phyloP scores from a whole-genome alignment of 2,797 vertebrate genomes.

The Capromys pilorides region DNA sequence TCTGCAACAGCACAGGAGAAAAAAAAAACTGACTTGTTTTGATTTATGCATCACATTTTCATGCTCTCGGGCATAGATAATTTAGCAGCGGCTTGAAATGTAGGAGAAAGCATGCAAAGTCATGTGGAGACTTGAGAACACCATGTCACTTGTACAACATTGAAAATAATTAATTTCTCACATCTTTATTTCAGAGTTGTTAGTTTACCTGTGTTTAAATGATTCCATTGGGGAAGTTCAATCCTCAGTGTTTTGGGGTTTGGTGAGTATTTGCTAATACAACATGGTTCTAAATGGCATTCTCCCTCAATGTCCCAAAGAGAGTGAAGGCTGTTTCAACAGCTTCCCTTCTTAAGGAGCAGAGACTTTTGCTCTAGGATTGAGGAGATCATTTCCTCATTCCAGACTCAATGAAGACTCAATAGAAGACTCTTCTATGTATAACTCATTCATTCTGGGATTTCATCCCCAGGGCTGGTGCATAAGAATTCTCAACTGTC shows the following conservation, averaged over 20 bases:
- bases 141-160: slow-evolving; percentile 3
- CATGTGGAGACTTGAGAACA: slow-evolving; percentile 19
- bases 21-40: slow-evolving; percentile 49
- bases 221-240: background rate
- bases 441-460: background rate
- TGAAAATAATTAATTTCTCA: slow-evolving; percentile 26
- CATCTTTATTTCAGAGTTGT: slow-evolving; percentile 22
- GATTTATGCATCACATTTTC: slow-evolving; percentile 46
- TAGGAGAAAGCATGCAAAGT: slow-evolving; percentile 44
- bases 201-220: background rate
- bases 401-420: background rate
- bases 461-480: background rate
- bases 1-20: background rate
- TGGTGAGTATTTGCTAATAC: background rate
- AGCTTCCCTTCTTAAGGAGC: background rate
- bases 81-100: slow-evolving; percentile 52
- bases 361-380: background rate
- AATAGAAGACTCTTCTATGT: accelerated
- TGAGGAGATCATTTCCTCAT: background rate
- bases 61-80: slow-evolving; percentile 54
- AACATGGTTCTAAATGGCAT: background rate
- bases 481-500: background rate
- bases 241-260: background rate
- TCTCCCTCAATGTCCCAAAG: background rate
- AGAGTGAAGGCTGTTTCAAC: background rate